These are phyloP conservation scores for Ormyrus nitidulus DNA, from an alignment of 2,888 invertebrate species.

Conservation along the genomic window DNA sequence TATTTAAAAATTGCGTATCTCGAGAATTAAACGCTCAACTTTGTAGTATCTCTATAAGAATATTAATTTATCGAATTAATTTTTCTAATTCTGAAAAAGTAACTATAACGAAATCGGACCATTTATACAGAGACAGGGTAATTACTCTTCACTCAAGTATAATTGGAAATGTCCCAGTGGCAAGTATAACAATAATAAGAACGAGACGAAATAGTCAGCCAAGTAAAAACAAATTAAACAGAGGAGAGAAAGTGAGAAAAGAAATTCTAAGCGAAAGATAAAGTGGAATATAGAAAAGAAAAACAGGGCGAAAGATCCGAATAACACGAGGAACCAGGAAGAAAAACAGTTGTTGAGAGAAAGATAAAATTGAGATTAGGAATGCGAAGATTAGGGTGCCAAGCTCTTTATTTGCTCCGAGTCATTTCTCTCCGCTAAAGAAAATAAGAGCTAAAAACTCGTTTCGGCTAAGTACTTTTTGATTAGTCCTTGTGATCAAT, in stretches of 20 bases:
- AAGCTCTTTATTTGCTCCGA: not conserved
- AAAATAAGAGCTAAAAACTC: not conserved
- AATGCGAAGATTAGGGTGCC: not conserved
- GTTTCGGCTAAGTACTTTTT: not conserved
- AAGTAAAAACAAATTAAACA: not conserved
- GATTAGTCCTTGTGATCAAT: too few relatives aligned
- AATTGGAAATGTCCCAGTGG: not conserved
- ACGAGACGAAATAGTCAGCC: not conserved
- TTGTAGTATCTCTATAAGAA: not conserved
- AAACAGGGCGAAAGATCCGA: not conserved
- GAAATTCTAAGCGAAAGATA: not conserved
- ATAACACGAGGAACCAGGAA: not conserved
- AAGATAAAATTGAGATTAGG: slow-evolving; percentile 12
- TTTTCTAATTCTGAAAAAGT: not conserved
- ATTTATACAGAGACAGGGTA: not conserved
- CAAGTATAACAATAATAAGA: not conserved
- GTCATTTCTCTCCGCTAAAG: not conserved
- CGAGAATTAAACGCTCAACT: not conserved
- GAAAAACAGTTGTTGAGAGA: slow-evolving; percentile 6
- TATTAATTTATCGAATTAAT: not conserved
- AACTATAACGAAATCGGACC: not conserved
- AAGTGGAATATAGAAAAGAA: not conserved
- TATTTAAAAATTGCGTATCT: too few relatives aligned
- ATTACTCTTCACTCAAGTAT: not conserved
- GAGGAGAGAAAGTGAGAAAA: not conserved